phyloP scores from a whole-genome alignment of 2,113 vertebrate species.

The Chroicocephalus ridibundus region DNA sequence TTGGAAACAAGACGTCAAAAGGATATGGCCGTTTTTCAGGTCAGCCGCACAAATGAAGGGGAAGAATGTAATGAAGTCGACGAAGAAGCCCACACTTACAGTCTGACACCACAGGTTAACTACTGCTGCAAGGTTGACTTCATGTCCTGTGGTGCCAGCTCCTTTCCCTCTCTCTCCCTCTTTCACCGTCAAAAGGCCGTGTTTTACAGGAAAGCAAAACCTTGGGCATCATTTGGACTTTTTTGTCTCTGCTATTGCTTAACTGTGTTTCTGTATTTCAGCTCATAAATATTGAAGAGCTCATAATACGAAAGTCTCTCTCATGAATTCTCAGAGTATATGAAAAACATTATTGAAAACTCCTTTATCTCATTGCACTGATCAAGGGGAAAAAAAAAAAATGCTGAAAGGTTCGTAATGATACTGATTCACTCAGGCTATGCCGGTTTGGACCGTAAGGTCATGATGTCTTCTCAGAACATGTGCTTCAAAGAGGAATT shows the following conservation, averaged over 20 bases:
- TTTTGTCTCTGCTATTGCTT: background rate
- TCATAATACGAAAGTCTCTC: background rate
- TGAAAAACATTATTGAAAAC: background rate
- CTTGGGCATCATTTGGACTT: background rate
- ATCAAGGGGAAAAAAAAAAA: background rate
- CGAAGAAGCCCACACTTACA: background rate
- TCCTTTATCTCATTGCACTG: background rate
- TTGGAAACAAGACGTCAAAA: background rate
- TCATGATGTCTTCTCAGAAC: background rate
- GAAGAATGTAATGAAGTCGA: background rate
- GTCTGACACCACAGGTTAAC: background rate
- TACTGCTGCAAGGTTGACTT: background rate
- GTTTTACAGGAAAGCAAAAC: background rate
- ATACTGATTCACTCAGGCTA: background rate
- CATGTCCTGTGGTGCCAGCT: background rate
- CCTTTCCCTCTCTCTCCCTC: background rate
- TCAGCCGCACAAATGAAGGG: background rate
- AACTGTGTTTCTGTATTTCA: background rate
- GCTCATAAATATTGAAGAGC: conserved; percentile 2
- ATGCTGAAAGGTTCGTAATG: background rate
- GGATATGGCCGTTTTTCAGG: background rate
- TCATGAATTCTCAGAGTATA: background rate
- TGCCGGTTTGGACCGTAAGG: background rate
- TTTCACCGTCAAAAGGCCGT: background rate
- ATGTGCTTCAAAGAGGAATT: background rate